Percentiles rank a stretch among this genome's conserved stretches.
Conservation (phyloP, 2,797 vertebrate species). For the Rhodeus uyekii region DNA sequence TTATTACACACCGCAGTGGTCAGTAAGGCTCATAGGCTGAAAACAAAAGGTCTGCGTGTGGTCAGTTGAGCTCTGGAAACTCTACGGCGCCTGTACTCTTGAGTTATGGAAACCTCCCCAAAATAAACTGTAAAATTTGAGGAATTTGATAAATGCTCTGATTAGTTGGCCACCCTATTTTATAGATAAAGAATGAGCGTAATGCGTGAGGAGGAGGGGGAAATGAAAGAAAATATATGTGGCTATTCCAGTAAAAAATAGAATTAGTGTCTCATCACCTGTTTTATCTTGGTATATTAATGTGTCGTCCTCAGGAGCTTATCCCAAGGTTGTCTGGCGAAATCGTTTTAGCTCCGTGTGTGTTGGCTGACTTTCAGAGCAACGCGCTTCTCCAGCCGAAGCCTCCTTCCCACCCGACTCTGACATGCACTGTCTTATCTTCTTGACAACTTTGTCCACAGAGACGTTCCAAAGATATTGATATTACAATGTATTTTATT, state of each 20-base stretch:
- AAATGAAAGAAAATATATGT: conserved; percentile 34
- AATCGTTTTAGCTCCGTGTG: conserved; percentile 59
- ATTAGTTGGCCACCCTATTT: conserved; percentile 47
- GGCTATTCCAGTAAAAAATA: conserved; percentile 38
- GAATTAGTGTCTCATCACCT: conserved; percentile 58
- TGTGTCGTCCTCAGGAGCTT: conserved; percentile 70
- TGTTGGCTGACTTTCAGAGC: conserved; percentile 54
- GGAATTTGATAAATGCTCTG: conserved; percentile 56
- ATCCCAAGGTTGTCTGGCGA: conserved; percentile 69
- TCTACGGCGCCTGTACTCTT: neutral
- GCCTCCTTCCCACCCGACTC: conserved; percentile 34
- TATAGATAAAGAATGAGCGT: conserved; percentile 42
- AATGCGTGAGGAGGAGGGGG: neutral
- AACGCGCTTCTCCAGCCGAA: conserved; percentile 13
- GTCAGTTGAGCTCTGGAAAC: conserved; percentile 30
- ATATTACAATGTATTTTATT: conserved; percentile 55
- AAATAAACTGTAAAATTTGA: conserved; percentile 37
- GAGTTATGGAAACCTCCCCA: conserved; percentile 24
- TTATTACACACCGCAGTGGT: neutral
- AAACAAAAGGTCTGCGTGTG: conserved; percentile 20
- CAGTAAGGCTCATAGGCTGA: neutral
- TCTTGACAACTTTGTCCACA: conserved; percentile 53
- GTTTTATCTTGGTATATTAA: conserved; percentile 63
- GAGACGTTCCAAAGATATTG: conserved; percentile 55
- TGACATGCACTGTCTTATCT: conserved; percentile 54